phyloP scores from a whole-genome alignment of 1,140 invertebrate species.

The Maniola jurtina region DNA sequence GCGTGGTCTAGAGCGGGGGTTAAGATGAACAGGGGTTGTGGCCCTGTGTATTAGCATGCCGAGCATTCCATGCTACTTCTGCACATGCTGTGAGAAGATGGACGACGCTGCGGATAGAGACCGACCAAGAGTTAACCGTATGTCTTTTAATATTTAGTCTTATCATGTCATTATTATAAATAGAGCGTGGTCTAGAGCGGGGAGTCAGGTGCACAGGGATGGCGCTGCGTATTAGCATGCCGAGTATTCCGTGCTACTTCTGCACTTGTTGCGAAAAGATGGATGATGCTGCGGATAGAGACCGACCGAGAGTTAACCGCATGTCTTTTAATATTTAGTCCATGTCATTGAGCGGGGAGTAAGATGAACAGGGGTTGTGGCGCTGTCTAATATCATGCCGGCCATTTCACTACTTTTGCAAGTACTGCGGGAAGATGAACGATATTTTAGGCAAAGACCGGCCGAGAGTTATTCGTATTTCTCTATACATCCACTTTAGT shows the following conservation, averaged over 20 bases:
- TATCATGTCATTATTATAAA: too few species aligned
- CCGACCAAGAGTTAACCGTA: conserved; percentile 54
- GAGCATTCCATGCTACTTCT: conserved; percentile 60
- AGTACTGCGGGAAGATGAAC: too few species aligned
- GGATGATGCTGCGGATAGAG: conserved; percentile 40
- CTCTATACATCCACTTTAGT: too few species aligned
- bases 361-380: too few species aligned
- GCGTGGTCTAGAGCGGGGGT: conserved; percentile 47
- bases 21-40: conserved; percentile 51
- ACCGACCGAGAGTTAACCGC: conserved; percentile 55
- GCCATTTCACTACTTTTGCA: too few species aligned
- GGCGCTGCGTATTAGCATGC: conserved; percentile 1
- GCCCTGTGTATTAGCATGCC: conserved; percentile 60
- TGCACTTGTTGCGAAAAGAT: conserved; percentile 55
- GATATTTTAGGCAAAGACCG: too few species aligned
- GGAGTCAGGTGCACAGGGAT: too few species aligned
- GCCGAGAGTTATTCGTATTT: too few species aligned
- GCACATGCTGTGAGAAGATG: conserved; percentile 52
- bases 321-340: conserved; percentile 23
- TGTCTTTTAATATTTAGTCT: conserved; percentile 25
- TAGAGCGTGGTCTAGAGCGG: too few species aligned
- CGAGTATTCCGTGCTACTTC: conserved; percentile 60
- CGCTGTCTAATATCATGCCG: too few species aligned
- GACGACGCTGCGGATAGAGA: conserved; percentile 43
- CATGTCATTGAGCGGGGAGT: too few species aligned